Evolutionary conservation across 2,888 invertebrate species (phyloP), one percentile per base, ranked within the genome.

Genomic region (Meloe dianella): DNA sequence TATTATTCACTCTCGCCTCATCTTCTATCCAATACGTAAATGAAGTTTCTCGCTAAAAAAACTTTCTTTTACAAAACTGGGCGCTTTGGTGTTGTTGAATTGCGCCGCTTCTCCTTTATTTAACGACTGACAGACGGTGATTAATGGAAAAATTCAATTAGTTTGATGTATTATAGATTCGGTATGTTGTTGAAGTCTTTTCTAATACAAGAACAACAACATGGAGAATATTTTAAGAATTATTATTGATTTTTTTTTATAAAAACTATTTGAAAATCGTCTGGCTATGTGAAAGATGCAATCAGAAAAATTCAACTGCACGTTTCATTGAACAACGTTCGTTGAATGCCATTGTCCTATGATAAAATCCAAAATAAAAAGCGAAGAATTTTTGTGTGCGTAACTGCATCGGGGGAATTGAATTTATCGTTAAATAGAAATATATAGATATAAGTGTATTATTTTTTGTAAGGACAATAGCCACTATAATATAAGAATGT

Each of bases 81-180:
- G 58, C 70, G 68, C 68, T 71, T 66, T 70, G 64, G 72, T 71
- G 72, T 71, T 73, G 70, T 70, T 38, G 71, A 72, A 47, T 47
- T 47, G 20, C 20, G 14, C 14, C 32, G 7, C 5, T 22, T 47
- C 47, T 47, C 47, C 47, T 20, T 9, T 47, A 20, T 47, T 20
- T 71, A 71, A 70, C 71, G 69, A 72, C 73, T 71, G 76, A 77
- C 76, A 75, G 73, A 68, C 70, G 67, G 75, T 76, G 76, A 77
- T 77, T 75, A 75, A 77, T 76, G 75, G 75, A 75, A 75, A 77
- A 77, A 76, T 75, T 75, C 75, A 76, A 77, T 77, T 75, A 75
- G 74, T 75, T 73, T 74, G 68, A 68, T 68, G 68, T 65, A 68
- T 68, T 68, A 65, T 62, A 61, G 63, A 63, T 61, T 62, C 56